These are phyloP conservation scores for Monochamus saltuarius DNA, from an alignment of 1,140 invertebrate species.

Conservation along the genomic window DNA sequence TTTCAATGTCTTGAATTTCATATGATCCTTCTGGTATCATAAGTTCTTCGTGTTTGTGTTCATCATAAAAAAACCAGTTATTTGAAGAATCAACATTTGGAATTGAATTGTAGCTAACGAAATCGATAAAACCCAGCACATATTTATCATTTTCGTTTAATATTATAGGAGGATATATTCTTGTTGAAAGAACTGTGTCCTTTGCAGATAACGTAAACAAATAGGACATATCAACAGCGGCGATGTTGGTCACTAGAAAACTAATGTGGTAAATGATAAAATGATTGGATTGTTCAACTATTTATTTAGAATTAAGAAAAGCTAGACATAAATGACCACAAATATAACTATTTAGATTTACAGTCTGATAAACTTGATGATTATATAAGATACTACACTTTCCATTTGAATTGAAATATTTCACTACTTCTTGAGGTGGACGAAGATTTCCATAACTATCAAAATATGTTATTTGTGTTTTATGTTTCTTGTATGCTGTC, in stretches of 20 bases:
- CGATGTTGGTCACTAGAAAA: background rate
- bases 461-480: too few relatives aligned
- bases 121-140: conserved; percentile 2
- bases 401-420: conserved; percentile 14
- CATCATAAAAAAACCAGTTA: conserved; percentile 6
- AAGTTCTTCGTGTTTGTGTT: background rate
- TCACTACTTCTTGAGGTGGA: too few relatives aligned
- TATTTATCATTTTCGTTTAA: conserved; percentile 6
- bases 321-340: conserved; percentile 9
- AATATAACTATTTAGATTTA: background rate
- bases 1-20: conserved; percentile 10
- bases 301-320: conserved; percentile 6
- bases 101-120: conserved; percentile 1
- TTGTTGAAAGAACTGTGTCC: background rate
- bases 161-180: conserved; percentile 3
- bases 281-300: too few relatives aligned
- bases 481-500: conserved; percentile 42
- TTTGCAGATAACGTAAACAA: background rate
- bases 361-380: conserved; percentile 4
- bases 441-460: too few relatives aligned
- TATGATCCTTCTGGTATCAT: conserved; percentile 1
- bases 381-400: conserved; percentile 4
- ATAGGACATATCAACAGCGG: too few relatives aligned
- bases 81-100: conserved; percentile 6
- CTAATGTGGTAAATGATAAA: background rate